phyloP scores from a whole-genome alignment of 2,113 vertebrate genomes.

The Theropithecus gelada region DNA sequence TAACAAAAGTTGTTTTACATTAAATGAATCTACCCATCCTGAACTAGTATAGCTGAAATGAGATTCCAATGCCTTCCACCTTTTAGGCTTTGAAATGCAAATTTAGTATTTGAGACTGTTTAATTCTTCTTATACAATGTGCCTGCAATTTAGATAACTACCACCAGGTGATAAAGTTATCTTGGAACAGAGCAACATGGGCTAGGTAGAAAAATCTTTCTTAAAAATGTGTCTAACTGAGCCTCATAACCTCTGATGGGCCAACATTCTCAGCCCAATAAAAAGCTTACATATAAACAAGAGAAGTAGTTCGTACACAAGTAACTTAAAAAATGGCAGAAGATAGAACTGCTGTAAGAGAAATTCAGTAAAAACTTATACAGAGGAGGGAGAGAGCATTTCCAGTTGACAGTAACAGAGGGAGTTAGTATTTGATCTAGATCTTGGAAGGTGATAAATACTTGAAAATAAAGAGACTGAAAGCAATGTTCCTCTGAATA shows the following conservation, averaged over 20 bases:
- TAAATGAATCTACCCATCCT: not conserved
- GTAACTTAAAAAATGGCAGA: not conserved
- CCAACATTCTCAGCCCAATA: not conserved
- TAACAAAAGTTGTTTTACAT: slow-evolving; percentile 20
- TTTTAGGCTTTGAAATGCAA: not conserved
- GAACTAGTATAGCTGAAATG: not conserved
- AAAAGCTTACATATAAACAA: not conserved
- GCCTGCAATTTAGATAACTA: not conserved
- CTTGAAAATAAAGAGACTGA: not conserved
- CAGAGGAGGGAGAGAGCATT: not conserved
- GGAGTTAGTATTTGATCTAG: not conserved
- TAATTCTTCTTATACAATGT: not conserved
- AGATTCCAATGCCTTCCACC: not conserved
- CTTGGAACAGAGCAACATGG: not conserved
- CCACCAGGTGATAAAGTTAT: not conserved
- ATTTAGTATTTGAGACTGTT: not conserved
- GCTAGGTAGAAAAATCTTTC: not conserved
- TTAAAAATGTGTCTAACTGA: not conserved
- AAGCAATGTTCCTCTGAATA: not conserved
- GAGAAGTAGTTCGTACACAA: not conserved
- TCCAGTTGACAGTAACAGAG: not conserved
- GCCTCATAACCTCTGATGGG: not conserved
- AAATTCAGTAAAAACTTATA: not conserved
- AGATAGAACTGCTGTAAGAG: not conserved
- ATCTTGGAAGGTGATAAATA: not conserved